Evolutionary conservation across 2,888 invertebrate genomes (phyloP).

Genomic region (Temnothorax ravouxi): DNA sequence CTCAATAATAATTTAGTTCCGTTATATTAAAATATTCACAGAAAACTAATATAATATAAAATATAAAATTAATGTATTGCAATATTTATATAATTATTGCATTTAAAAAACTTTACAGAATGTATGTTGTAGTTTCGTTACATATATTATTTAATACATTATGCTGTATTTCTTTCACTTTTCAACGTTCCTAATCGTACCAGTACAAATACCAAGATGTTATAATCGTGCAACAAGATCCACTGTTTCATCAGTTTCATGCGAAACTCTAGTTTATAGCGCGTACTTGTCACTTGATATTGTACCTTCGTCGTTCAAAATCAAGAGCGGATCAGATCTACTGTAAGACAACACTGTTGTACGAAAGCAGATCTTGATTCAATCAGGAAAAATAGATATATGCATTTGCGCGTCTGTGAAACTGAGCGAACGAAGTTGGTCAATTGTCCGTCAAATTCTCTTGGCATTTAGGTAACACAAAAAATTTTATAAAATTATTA

Average conservation of each 20-base stretch:
- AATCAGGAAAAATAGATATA: constrained; percentile 10
- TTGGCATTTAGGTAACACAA: not conserved
- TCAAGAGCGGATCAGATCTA: constrained; percentile 23
- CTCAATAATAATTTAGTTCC: not conserved
- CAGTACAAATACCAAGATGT: constrained; percentile 17
- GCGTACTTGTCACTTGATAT: constrained; percentile 43
- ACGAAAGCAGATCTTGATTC: not conserved
- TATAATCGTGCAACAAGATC: constrained; percentile 37
- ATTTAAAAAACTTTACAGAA: not conserved
- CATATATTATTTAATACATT: constrained; percentile 1
- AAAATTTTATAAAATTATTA: constrained; percentile 7
- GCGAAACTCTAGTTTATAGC: constrained; percentile 48
- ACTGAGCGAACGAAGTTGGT: not conserved
- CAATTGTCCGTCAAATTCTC: not conserved
- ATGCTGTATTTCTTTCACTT: not conserved
- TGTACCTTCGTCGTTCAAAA: constrained; percentile 19
- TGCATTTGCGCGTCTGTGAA: not conserved
- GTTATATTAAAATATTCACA: not conserved
- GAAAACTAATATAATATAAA: not conserved
- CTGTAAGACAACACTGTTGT: not conserved
- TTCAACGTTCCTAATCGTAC: constrained; percentile 14
- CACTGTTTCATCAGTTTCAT: not conserved
- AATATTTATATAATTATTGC: not conserved
- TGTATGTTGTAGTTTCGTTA: not conserved
- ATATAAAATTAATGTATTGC: not conserved